Percentiles rank a stretch among this genome's conserved stretches.
phyloP scores from a whole-genome alignment of 1,140 invertebrate genomes.

The Hyles euphorbiae region DNA sequence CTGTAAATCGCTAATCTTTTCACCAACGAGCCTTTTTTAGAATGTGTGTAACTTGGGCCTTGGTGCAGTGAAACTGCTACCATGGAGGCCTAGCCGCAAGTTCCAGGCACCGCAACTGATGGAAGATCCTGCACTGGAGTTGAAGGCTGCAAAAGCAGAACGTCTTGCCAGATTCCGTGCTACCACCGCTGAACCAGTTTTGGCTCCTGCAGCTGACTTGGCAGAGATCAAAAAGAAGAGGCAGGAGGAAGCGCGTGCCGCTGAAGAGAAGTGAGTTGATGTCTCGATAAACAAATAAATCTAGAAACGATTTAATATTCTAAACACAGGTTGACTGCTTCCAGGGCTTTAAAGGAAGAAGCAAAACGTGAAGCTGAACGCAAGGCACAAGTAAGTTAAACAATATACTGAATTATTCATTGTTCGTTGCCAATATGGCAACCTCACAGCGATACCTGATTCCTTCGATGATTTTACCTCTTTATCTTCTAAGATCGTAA shows the following conservation, averaged over 20 bases:
- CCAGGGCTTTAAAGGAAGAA: slow-evolving; percentile 72
- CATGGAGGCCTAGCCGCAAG: slow-evolving; percentile 78
- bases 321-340: slow-evolving; percentile 23
- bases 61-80: slow-evolving; percentile 77
- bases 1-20: slow-evolving; percentile 27
- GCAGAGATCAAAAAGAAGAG: slow-evolving; percentile 77
- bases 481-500: too few species aligned
- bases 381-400: slow-evolving; percentile 63
- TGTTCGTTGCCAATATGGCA: too few species aligned
- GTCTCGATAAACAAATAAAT: neutral
- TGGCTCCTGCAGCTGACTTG: slow-evolving; percentile 72
- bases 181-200: slow-evolving; percentile 59
- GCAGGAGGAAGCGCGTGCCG: slow-evolving; percentile 77
- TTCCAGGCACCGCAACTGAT: slow-evolving; percentile 76
- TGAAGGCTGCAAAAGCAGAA: slow-evolving; percentile 76
- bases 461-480: too few species aligned
- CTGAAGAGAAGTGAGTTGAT: slow-evolving; percentile 76
- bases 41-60: slow-evolving; percentile 43
- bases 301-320: neutral
- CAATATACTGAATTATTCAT: slow-evolving; percentile 2
- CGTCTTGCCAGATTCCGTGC: slow-evolving; percentile 72
- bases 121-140: slow-evolving; percentile 75
- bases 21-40: slow-evolving; percentile 38
- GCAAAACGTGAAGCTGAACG: slow-evolving; percentile 69
- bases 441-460: too few species aligned